Base-by-base conservation (phyloP, 37 sponge, comb jelly and placozoan species). In the Ephydatia muelleri region DNA sequence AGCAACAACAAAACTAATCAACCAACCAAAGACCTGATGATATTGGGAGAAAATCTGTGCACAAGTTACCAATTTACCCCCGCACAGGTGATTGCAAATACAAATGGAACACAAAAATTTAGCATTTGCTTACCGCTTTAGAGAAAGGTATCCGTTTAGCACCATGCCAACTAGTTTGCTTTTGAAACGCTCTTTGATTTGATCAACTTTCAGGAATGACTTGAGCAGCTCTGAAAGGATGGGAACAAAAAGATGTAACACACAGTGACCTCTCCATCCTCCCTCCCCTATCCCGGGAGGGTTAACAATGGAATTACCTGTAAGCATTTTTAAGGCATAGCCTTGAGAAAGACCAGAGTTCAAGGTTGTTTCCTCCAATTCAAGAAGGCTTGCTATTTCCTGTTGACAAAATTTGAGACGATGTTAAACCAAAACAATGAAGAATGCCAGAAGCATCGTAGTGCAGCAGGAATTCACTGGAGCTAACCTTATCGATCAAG, bases 271-370 rank as follows among this genome's bases (percentile, higher is more conserved):
- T n/a, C n/a, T n/a, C n/a, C n/a, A n/a, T n/a, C n/a, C n/a, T n/a
- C n/a, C n/a, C n/a, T n/a, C n/a, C n/a, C n/a, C n/a, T n/a, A 43
- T 43, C 6, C 8, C 4, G 47, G 47, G 4, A 43, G 47, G 8
- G 4, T 11, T 43, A 8, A 43, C 47, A 43, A 75, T 21, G n/a
- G 37, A 11, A 73, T 32, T 65, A 89, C 89, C 68, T 31, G 92
- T 87, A 32, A 97, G 82, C 95, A 97, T 92, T 67, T 95, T 87
- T 26, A 97, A 87, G 19, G 97, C 91, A 80, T 88, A 93, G 4
- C 97, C 97, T 49, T 95, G 95, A 11, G 97, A 93, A 23, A 97
- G 80, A 77, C 95, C 95, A 26, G 93, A 92, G 80, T 84, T 95
- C 31, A 97, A 85, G 11, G 93, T 91, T 73, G 93, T 70, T 69